Percentiles rank a stretch among this genome's conserved stretches.
These are phyloP conservation scores for Drosophila kikkawai DNA, from an alignment of 1,140 invertebrate species.

Conservation along the genomic window DNA sequence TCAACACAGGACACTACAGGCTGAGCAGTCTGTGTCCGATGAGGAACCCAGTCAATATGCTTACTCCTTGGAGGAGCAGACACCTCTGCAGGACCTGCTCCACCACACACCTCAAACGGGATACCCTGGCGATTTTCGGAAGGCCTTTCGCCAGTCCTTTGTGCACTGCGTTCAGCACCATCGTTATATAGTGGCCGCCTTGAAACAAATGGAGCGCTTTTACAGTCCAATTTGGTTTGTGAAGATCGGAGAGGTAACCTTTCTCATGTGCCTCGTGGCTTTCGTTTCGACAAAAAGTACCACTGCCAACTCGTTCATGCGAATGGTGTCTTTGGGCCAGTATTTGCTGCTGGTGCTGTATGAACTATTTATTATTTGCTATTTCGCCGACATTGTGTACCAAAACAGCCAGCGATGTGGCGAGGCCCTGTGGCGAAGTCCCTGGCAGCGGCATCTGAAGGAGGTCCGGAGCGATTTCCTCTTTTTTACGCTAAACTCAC, in stretches of 20 bases:
- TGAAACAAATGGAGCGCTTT: constrained; percentile 68
- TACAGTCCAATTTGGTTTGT: constrained; percentile 78
- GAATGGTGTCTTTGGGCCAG: constrained; percentile 69
- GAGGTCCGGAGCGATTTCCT: constrained; percentile 69
- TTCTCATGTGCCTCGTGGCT: constrained; percentile 72
- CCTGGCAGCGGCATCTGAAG: constrained; percentile 71
- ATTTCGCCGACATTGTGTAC: constrained; percentile 73
- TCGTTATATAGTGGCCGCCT: constrained; percentile 51
- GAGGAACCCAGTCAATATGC: constrained; percentile 64
- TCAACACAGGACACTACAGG: constrained; percentile 36
- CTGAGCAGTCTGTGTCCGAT: constrained; percentile 53
- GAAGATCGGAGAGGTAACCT: constrained; percentile 72
- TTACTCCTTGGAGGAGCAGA: constrained; percentile 50
- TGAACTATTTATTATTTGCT: constrained; percentile 79
- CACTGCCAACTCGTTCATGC: constrained; percentile 67
- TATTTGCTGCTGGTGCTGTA: constrained; percentile 67
- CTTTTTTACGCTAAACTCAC: constrained; percentile 66
- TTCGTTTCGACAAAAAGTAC: constrained; percentile 78
- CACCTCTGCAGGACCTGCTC: constrained; percentile 33
- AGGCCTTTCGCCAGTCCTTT: constrained; percentile 52
- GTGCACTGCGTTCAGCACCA: constrained; percentile 60
- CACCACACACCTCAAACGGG: neutral
- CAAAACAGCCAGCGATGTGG: constrained; percentile 77
- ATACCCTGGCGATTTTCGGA: constrained; percentile 13
- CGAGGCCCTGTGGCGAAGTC: constrained; percentile 70